A percentile compares a stretch with the other conserved stretches of the same genome.
phyloP scores from a whole-genome alignment of 1,140 invertebrate genomes.

The Meloidogyne chitwoodi region DNA sequence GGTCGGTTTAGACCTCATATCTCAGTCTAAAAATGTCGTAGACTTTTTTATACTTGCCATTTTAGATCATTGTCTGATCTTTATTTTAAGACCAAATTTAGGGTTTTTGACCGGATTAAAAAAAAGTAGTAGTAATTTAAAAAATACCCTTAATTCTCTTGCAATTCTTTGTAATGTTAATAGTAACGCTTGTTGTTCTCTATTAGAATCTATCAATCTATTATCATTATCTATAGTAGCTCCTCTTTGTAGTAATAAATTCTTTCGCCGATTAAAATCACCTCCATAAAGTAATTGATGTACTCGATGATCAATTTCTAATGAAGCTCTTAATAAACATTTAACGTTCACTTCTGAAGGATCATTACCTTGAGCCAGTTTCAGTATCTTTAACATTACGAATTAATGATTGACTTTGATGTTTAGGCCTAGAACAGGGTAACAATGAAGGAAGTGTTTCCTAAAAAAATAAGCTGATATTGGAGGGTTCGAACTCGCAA shows the following conservation, averaged over 20 bases:
- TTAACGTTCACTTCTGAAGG: no score
- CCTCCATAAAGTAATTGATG: constrained; percentile 27
- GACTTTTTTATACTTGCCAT: no score
- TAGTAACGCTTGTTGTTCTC: constrained; percentile 48
- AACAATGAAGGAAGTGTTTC: constrained; percentile 53
- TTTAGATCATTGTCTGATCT: no score
- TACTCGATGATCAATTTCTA: constrained; percentile 53
- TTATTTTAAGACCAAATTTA: no score
- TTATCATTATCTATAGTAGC: neutral
- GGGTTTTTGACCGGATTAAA: no score
- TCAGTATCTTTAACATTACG: constrained; percentile 53
- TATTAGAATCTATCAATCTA: constrained; percentile 24
- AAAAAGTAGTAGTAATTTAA: no score
- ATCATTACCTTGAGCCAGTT: constrained; percentile 28
- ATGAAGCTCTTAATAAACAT: constrained; percentile 36
- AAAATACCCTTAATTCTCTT: constrained; percentile 51
- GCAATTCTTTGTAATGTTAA: constrained; percentile 53
- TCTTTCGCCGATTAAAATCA: neutral
- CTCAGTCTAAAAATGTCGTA: no score
- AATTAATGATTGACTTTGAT: constrained; percentile 55
- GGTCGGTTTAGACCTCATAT: no score
- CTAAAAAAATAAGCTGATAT: neutral
- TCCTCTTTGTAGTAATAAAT: neutral
- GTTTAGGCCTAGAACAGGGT: constrained; percentile 46
- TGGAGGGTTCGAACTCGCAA: neutral